Evolutionary conservation across 2,888 invertebrate species (phyloP).

Genomic region (Eupithecia exiguata): DNA sequence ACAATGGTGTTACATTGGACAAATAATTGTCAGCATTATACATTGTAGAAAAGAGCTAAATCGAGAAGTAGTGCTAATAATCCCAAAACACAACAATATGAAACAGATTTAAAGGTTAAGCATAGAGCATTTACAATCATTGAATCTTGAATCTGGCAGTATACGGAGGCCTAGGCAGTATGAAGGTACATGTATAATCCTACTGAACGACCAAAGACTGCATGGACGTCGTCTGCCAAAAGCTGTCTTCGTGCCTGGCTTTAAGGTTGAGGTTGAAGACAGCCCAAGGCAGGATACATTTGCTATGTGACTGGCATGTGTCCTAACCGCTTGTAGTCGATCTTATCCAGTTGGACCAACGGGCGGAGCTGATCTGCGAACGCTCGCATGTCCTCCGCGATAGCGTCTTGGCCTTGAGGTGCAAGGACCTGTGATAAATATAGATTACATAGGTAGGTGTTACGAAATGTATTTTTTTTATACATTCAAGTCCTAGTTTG

Average conservation of each 20-base stretch:
- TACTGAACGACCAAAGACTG: not conserved
- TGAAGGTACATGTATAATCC: not conserved
- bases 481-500: not conserved
- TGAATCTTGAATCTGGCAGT: no score
- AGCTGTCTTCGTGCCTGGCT: constrained; percentile 48
- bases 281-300: constrained; percentile 56
- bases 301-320: constrained; percentile 74
- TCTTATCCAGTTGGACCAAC: constrained; percentile 95
- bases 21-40: no score
- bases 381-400: constrained; percentile 97
- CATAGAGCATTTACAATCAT: not conserved
- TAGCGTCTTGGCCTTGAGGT: constrained; percentile 95
- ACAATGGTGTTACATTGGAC: no score
- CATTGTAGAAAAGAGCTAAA: no score
- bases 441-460: not conserved
- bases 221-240: constrained; percentile 21
- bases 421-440: constrained; percentile 86
- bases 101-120: no score
- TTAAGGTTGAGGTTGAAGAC: constrained; percentile 41
- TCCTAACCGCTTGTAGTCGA: constrained; percentile 92
- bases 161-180: no score
- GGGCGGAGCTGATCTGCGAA: constrained; percentile 98
- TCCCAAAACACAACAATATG: no score
- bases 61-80: no score
- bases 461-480: not conserved